Conservation (phyloP, 2,113 vertebrate genomes). For the Microtus pennsylvanicus region DNA sequence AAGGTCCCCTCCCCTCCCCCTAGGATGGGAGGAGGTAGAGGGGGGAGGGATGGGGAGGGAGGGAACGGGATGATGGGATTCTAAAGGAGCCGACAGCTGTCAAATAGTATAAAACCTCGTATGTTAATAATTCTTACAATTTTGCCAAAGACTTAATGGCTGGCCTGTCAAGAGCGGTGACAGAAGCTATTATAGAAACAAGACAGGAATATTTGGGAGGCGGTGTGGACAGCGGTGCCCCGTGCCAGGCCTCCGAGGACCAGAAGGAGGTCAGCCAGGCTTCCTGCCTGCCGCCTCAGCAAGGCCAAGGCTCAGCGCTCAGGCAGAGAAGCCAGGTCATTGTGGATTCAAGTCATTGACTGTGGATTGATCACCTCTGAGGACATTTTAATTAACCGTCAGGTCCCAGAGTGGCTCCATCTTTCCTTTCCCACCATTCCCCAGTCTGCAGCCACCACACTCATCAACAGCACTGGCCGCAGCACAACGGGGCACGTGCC, state of each 20-base stretch:
- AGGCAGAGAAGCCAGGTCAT: conserved; percentile 19
- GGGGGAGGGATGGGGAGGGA: background rate
- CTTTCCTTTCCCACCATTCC: background rate
- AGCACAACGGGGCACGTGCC: background rate
- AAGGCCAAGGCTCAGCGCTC: background rate
- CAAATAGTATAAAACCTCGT: conserved; percentile 71
- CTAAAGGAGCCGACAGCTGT: conserved; percentile 75
- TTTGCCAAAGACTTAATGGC: conserved; percentile 78
- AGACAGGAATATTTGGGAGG: conserved; percentile 67
- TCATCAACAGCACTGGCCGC: background rate
- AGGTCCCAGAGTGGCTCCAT: conserved; percentile 22
- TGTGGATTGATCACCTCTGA: conserved; percentile 63
- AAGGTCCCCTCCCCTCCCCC: background rate
- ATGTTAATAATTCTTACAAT: conserved; percentile 79
- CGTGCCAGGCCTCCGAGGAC: background rate
- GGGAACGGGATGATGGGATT: conserved; percentile 23
- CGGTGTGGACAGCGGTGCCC: background rate
- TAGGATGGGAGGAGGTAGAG: background rate
- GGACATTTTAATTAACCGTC: conserved; percentile 73
- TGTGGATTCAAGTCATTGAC: conserved; percentile 8
- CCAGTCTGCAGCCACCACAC: background rate
- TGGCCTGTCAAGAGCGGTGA: conserved; percentile 78
- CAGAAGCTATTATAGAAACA: conserved; percentile 76
- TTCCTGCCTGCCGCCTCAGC: background rate
- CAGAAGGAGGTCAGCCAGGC: conserved; percentile 29